Percentiles rank a stretch among this genome's conserved stretches.
These are phyloP conservation scores for Thaumetopoea pityocampa DNA, from an alignment of 1,140 invertebrate species.

Conservation along the genomic window DNA sequence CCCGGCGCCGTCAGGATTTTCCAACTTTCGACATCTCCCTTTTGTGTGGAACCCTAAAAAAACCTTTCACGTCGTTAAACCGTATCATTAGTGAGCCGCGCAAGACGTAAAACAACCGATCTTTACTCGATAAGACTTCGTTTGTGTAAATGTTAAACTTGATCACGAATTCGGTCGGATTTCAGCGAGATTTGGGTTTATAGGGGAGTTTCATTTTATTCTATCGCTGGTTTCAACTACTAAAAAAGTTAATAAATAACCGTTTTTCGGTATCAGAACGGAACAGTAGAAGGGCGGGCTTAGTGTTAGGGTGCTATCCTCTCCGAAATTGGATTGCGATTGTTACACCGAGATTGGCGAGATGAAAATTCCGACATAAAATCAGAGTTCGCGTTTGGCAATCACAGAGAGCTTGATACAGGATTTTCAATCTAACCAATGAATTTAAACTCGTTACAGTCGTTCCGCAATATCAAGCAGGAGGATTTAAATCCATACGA, in stretches of 20 bases:
- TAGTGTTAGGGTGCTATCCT: slow-evolving; percentile 15
- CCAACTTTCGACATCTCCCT: slow-evolving; percentile 12
- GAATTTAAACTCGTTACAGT: too few species aligned
- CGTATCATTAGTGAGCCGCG: slow-evolving; percentile 15
- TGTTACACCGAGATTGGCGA: slow-evolving; percentile 10
- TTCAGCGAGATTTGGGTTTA: slow-evolving; percentile 3
- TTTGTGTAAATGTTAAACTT: slow-evolving; percentile 15
- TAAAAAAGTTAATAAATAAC: slow-evolving; percentile 16
- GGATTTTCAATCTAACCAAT: too few species aligned
- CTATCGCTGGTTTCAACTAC: slow-evolving; percentile 8
- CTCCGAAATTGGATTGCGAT: slow-evolving; percentile 21
- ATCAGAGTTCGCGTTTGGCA: slow-evolving; percentile 5
- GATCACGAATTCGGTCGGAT: slow-evolving; percentile 8
- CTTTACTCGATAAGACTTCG: slow-evolving; percentile 17
- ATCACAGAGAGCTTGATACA: slow-evolving; percentile 10
- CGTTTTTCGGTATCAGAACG: slow-evolving; percentile 8
- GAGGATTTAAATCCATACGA: too few species aligned
- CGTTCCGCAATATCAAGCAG: too few species aligned
- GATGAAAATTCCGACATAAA: slow-evolving; percentile 17
- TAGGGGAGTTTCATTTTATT: slow-evolving; percentile 13
- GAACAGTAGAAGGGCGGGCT: slow-evolving; percentile 9
- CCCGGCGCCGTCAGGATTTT: too few species aligned
- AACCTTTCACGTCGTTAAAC: slow-evolving; percentile 15
- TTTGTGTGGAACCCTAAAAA: slow-evolving; percentile 15
- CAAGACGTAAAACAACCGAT: slow-evolving; percentile 15